Base-by-base conservation (phyloP, 2,888 invertebrate genomes). In the Synanthedon formicaeformis region DNA sequence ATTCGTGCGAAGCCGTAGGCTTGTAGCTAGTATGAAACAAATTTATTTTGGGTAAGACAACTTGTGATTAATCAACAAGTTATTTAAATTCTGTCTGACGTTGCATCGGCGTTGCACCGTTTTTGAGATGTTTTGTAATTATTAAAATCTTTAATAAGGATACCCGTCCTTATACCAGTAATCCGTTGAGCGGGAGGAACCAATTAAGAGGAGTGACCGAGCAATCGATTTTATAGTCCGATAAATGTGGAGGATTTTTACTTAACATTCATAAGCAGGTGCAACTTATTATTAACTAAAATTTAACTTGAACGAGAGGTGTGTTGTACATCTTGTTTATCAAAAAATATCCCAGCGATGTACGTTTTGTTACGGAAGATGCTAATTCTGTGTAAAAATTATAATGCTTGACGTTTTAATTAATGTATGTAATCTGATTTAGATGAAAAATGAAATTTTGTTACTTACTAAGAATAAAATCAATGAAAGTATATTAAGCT, bases 121-220 rank as follows among this genome's bases (percentile, higher is more conserved):
- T 45, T 23, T 49, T 16, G 23, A 49, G 12, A n/a, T 45, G 14
- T 18, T 8, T 41, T 45, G 50, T 55, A 53, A 57, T 58, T 57
- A 58, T 58, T 53, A 55, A 53, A 52, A 55, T 51, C 49, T 60
- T 55, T 57, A 58, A 56, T 60, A 57, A 58, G 63, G 58, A 60
- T 58, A 54, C 59, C 55, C 52, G 34, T 6, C 56, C 55, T 51
- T 48, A 56, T 57, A 23, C 23, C 23, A 23, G 23, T 23, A 51
- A 57, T 53, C 52, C 49, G 53, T 57, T 56, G 52, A 56, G 12
- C 23, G 51, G 51, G 54, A 57, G 54, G 51, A 60, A 59, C 67
- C 67, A 69, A 71, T 71, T 71, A 70, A 69, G 58, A 51, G 55
- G 59, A 66, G 62, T 71, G 67, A 70, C 63, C 64, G 60, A 65